Conservation (phyloP, 2,888 invertebrate species). For the Metellina segmentata region DNA sequence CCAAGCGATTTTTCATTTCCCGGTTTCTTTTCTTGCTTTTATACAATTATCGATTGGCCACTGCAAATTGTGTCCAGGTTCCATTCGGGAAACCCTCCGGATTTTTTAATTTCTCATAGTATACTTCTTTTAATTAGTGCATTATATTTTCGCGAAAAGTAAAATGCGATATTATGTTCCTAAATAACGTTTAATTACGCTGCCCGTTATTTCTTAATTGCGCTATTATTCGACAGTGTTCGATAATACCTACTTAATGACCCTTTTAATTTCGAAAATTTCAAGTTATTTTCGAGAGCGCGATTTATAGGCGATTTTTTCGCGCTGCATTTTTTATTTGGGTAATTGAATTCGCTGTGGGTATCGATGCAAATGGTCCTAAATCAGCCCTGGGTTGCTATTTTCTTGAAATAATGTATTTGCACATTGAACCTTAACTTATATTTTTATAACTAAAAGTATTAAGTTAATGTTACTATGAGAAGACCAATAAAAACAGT, state of each 20-base stretch:
- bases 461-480: too few relatives aligned
- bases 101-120: not conserved
- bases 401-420: too few relatives aligned
- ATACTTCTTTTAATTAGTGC: not conserved
- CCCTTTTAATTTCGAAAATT: not conserved
- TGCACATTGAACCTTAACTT: too few relatives aligned
- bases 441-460: too few relatives aligned
- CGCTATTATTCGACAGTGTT: not conserved
- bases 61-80: conserved; percentile 24
- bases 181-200: not conserved
- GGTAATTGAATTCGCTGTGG: too few relatives aligned
- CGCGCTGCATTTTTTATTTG: not conserved
- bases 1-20: conserved; percentile 46
- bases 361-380: too few relatives aligned
- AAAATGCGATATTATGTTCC: not conserved
- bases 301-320: not conserved
- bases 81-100: not conserved
- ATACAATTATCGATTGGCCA: conserved; percentile 53
- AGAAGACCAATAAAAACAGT: too few relatives aligned
- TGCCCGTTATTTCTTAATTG: not conserved
- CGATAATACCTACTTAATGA: not conserved
- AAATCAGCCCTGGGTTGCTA: too few relatives aligned
- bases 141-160: not conserved
- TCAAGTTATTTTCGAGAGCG: not conserved
- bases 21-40: conserved; percentile 36